Evolutionary conservation across 2,113 vertebrate genomes (phyloP).

Genomic region (Fulmarus glacialis): DNA sequence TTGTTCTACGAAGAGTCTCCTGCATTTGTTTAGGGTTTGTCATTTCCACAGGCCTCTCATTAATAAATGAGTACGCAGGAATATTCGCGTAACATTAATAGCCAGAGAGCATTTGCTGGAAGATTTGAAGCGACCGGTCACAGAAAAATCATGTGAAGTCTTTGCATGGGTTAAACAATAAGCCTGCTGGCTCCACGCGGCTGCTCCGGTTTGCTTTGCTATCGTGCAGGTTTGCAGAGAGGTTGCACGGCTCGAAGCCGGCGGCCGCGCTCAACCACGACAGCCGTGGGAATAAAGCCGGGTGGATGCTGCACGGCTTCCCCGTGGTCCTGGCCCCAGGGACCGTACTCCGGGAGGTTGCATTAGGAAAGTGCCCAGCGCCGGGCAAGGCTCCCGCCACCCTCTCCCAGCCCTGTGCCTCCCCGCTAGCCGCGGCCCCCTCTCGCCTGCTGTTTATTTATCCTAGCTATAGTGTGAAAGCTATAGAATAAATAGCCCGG

Average conservation of each 20-base stretch:
- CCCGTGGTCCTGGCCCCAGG: background rate
- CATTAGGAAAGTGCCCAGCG: background rate
- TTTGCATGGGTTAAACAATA: background rate
- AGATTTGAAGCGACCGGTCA: background rate
- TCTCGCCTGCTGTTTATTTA: constrained; percentile 23
- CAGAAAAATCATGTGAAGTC: background rate
- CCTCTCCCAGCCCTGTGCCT: background rate
- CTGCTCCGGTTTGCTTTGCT: background rate
- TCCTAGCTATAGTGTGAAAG: background rate
- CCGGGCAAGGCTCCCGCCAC: background rate
- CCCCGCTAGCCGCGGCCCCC: background rate
- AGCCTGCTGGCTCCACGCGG: background rate
- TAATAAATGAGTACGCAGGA: background rate
- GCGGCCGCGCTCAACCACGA: background rate
- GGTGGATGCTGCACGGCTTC: background rate
- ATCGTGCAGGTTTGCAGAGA: background rate
- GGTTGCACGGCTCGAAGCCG: background rate
- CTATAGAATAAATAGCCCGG: background rate
- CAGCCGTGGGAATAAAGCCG: background rate
- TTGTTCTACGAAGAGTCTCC: background rate
- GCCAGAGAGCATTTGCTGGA: background rate
- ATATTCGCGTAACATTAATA: background rate
- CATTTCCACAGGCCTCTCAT: background rate
- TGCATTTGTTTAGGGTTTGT: constrained; percentile 32
- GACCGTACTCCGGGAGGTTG: background rate